These are phyloP conservation scores for Larimichthys crocea DNA, from an alignment of 2,113 vertebrate species.

Conservation along the genomic window DNA sequence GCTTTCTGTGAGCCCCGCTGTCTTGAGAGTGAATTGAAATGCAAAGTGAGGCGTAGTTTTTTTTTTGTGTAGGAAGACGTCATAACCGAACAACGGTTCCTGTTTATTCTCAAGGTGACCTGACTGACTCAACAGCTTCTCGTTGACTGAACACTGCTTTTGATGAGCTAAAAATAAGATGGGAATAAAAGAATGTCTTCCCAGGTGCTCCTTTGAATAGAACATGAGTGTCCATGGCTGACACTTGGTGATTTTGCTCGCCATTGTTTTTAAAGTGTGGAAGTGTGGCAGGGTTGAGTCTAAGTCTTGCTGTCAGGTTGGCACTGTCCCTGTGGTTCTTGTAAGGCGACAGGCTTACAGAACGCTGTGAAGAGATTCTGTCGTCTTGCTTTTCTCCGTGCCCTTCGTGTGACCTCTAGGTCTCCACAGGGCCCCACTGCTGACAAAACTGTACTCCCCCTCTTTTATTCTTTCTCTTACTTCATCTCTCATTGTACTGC, in stretches of 20 bases:
- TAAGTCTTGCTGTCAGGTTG: conserved; percentile 61
- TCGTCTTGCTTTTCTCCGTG: conserved; percentile 57
- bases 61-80: not conserved
- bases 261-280: conserved; percentile 36
- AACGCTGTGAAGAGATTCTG: conserved; percentile 64
- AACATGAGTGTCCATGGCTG: conserved; percentile 8
- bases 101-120: conserved; percentile 42
- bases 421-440: conserved; percentile 30
- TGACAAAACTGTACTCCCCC: conserved; percentile 5
- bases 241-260: conserved; percentile 37
- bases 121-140: not conserved
- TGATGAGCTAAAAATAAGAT: conserved; percentile 18
- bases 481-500: not conserved
- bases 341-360: conserved; percentile 56
- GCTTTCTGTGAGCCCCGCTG: not conserved
- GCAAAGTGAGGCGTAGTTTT: not conserved
- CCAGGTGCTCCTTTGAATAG: conserved; percentile 8
- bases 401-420: conserved; percentile 67
- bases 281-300: conserved; percentile 45
- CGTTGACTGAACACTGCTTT: not conserved
- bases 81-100: too few relatives aligned
- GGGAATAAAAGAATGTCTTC: not conserved
- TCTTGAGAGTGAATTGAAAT: not conserved
- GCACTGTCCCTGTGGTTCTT: conserved; percentile 59
- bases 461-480: not conserved